A percentile compares a stretch with the other conserved stretches of the same genome.
Evolutionary conservation across 2,888 invertebrate genomes (phyloP).

Genomic region (Isoperla grammatica): DNA sequence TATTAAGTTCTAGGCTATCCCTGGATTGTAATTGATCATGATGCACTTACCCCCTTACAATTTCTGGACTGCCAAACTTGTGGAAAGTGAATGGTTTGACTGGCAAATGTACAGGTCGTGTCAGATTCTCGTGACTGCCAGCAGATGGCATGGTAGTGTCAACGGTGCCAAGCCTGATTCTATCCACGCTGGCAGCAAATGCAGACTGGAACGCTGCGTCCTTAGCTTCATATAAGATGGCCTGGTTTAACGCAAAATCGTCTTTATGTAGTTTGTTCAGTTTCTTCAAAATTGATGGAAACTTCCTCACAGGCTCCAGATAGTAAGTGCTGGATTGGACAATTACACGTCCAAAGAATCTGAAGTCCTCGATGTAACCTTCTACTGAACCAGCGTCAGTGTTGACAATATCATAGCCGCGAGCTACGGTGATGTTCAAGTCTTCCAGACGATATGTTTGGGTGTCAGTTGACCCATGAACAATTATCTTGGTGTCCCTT

Average conservation of each 20-base stretch:
- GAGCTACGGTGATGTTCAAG: background rate
- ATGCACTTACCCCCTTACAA: no score
- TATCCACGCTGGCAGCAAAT: background rate
- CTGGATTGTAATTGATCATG: no score
- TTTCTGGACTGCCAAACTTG: no score
- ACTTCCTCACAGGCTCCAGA: constrained; percentile 13
- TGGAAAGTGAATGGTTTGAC: background rate
- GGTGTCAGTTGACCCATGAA: background rate
- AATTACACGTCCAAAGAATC: constrained; percentile 13
- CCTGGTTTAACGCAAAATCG: background rate
- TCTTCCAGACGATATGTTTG: background rate
- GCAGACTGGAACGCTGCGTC: background rate
- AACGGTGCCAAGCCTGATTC: no score
- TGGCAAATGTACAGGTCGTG: background rate
- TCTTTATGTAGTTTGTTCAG: background rate
- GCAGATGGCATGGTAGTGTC: no score
- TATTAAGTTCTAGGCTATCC: no score
- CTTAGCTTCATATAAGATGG: background rate
- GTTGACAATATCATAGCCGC: background rate
- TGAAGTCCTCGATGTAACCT: constrained; percentile 1
- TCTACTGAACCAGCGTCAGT: background rate
- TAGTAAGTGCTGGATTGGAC: constrained; percentile 4
- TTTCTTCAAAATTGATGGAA: constrained; percentile 7
- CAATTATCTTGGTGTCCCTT: background rate
- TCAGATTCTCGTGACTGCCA: no score